phyloP scores from a whole-genome alignment of 2,113 vertebrate species.

The Atlantisia rogersi region DNA sequence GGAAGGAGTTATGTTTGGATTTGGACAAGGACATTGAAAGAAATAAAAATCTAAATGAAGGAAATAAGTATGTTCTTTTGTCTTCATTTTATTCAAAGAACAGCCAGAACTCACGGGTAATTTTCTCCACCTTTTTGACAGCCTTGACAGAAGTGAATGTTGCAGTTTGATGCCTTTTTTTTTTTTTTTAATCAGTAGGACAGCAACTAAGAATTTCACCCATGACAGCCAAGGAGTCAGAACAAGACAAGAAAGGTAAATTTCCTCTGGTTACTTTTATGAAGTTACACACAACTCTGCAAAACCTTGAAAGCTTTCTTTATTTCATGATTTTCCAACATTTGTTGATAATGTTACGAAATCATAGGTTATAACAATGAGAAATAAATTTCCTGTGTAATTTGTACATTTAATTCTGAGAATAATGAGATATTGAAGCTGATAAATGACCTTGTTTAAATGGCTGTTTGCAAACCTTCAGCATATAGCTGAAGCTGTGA shows the following conservation, averaged over 20 bases:
- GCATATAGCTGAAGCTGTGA: not conserved
- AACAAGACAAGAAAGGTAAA: slow-evolving; percentile 37
- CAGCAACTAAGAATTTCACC: slow-evolving; percentile 19
- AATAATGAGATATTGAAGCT: not conserved
- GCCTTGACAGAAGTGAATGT: slow-evolving; percentile 41
- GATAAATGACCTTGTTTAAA: not conserved
- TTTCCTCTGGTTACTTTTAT: slow-evolving; percentile 17
- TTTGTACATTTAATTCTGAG: not conserved
- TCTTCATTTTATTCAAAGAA: slow-evolving; percentile 37
- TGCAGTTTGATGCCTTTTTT: slow-evolving; percentile 38
- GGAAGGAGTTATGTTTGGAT: not conserved
- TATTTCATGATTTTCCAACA: not conserved
- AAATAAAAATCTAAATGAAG: slow-evolving; percentile 4
- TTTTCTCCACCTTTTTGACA: slow-evolving; percentile 53
- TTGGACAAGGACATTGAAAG: not conserved
- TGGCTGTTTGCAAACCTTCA: not conserved
- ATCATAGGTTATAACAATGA: not conserved
- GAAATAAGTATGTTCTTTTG: not conserved
- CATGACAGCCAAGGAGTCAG: slow-evolving; percentile 8
- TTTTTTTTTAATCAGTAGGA: slow-evolving; percentile 26
- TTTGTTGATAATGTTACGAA: not conserved
- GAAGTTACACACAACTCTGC: not conserved
- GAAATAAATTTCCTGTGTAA: not conserved
- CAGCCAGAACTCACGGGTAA: slow-evolving; percentile 17
- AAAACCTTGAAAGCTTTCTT: not conserved